These are phyloP conservation scores for Macrosteles quadrilineatus DNA, from an alignment of 1,140 invertebrate species.

Conservation along the genomic window DNA sequence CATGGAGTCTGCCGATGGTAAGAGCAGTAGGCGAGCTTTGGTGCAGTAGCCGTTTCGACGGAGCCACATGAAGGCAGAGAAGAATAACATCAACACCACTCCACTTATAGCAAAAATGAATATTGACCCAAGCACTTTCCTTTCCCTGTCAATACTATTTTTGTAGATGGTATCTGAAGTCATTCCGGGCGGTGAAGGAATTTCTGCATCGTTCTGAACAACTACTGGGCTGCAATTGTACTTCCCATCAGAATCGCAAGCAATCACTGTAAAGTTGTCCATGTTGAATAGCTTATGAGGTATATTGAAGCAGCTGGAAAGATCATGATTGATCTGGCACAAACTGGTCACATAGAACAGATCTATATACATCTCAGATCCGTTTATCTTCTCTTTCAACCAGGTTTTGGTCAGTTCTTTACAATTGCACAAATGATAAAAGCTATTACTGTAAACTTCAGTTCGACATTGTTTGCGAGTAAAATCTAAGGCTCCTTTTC, in stretches of 20 bases:
- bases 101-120: conserved; percentile 55
- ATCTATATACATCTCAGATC: conserved; percentile 44
- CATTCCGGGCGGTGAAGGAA: conserved; percentile 32
- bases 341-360: conserved; percentile 59
- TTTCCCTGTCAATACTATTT: conserved; percentile 48
- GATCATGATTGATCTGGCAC: conserved; percentile 59
- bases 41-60: conserved; percentile 57
- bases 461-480: neutral
- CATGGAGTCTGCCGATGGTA: conserved; percentile 46
- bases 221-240: conserved; percentile 29
- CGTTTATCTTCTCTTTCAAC: conserved; percentile 43
- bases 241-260: conserved; percentile 55
- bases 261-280: conserved; percentile 60
- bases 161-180: conserved; percentile 32
- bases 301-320: conserved; percentile 64
- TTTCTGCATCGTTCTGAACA: conserved; percentile 32
- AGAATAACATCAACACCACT: conserved; percentile 54
- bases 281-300: conserved; percentile 62
- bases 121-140: conserved; percentile 53
- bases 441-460: conserved; percentile 58
- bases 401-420: conserved; percentile 54
- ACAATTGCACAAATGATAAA: conserved; percentile 62
- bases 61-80: conserved; percentile 57
- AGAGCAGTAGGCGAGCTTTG: conserved; percentile 43
- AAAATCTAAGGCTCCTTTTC: conserved; percentile 2